Base-by-base conservation (phyloP, 2,797 vertebrate genomes). In the Otolemur crassicaudatus region DNA sequence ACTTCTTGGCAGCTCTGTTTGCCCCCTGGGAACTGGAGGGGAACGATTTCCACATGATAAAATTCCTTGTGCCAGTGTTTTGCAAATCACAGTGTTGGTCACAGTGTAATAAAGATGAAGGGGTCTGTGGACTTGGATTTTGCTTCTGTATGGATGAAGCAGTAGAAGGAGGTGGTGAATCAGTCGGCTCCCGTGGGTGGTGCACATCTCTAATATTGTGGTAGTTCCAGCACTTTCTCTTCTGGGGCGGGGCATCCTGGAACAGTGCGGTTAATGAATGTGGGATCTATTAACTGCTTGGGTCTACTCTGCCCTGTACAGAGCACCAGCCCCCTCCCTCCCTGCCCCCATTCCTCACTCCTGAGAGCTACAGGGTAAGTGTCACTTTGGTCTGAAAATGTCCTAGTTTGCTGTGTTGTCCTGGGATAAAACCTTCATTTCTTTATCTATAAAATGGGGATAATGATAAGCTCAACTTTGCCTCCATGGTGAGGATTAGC, bases 271-370 rank as follows among this genome's bases (percentile, higher is more conserved):
- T 83, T 86, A 67, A 19, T 0, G 10, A 40, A 29, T 40, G 4
- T 34, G n/a, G 69, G 90, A 23, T 81, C 56, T 67, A 20, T 13
- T 56, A 43, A 56, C 22, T 69, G 3, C 14, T n/a, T 82, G 37
- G 10, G 22, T 40, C 40, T 84, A 5, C 20, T 29, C 22, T 79
- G 13, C 49, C 23, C 5, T 65, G 56, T 61, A n/a, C 65, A 49
- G 37, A 79, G 61, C 22, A 11, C 22, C 16, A 75, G 7, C 7
- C 40, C 19, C 77, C 34, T 23, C 63, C 19, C 53, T 2, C 2
- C 25, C 11, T 5, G 3, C 40, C 17, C 7, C 61, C 60, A 27
- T 27, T 2, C 25, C 29, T 40, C 4, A 9, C 0, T 40, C 20
- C 19, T 2, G 6, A 8, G 2, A 85, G 31, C 84, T 85, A 7